Evolutionary conservation across 2,888 invertebrate genomes (phyloP).

Genomic region (Eremobia ochroleuca): DNA sequence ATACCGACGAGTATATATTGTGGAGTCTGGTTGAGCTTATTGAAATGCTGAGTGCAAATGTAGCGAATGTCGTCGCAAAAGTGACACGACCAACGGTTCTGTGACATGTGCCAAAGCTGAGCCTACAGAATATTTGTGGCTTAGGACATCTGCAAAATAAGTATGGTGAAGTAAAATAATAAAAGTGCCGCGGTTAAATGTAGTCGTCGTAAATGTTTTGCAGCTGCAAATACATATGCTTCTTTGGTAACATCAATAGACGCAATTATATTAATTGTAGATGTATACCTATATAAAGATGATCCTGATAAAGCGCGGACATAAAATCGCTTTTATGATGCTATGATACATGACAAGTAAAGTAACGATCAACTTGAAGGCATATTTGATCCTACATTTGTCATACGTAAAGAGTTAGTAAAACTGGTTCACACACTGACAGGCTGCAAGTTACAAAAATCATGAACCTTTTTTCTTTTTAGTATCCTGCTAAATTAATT

Average conservation of each 20-base stretch:
- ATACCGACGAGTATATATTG: slow-evolving; percentile 26
- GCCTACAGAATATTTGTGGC: slow-evolving; percentile 34
- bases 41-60: slow-evolving; percentile 62
- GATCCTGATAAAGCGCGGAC: slow-evolving; percentile 25
- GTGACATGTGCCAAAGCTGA: slow-evolving; percentile 39
- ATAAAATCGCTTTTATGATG: slow-evolving; percentile 32
- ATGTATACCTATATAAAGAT: slow-evolving; percentile 22
- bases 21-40: slow-evolving; percentile 50
- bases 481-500: slow-evolving; percentile 17
- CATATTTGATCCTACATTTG: slow-evolving; percentile 11
- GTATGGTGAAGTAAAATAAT: slow-evolving; percentile 25
- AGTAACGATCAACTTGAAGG: slow-evolving; percentile 29
- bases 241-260: not conserved
- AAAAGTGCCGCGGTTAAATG: slow-evolving; percentile 17
- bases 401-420: slow-evolving; percentile 11
- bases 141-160: slow-evolving; percentile 42
- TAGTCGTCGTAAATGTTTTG: slow-evolving; percentile 29
- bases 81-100: slow-evolving; percentile 65
- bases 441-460: slow-evolving; percentile 8
- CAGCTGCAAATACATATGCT: slow-evolving; percentile 35
- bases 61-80: slow-evolving; percentile 47
- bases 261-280: slow-evolving; percentile 11
- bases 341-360: slow-evolving; percentile 2
- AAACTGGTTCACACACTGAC: slow-evolving; percentile 14
- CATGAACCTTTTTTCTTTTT: slow-evolving; percentile 13